Evolutionary conservation across 2,797 vertebrate species (phyloP), one percentile per base, ranked within the genome.

Genomic region (Sarcoramphus papa): DNA sequence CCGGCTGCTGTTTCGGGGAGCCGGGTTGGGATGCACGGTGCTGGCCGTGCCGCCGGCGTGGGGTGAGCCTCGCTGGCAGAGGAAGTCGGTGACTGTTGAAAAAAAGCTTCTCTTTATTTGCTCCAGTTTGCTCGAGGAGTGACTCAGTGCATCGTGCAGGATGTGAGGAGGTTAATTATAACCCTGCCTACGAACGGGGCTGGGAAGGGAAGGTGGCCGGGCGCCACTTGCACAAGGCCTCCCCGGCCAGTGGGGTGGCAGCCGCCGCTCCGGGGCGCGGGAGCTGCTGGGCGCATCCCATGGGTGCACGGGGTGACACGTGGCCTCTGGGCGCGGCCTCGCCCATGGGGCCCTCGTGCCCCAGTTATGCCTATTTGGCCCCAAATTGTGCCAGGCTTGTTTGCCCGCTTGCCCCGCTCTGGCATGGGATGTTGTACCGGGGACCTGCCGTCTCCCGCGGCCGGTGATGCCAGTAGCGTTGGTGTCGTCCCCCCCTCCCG

Each of bases 151-250:
- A 43, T 78, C 45, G 76, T 4, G 72, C 94, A 95, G 96, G 95
- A 97, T 96, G 93, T 82, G 93, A 90, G 92, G 87, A 88, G 93
- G 95, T 91, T 95, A 93, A 96, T 96, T 96, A 95, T 84, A 95
- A 88, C 95, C 91, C 85, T 43, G 90, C 93, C 65, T 67, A 9
- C 7, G 19, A 54, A 17, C 25, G 2, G 54, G n/a, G 59, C 37
- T 47, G 80, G 50, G 45, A 27, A 50, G 57, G 60, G 64, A 78
- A 37, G 81, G 87, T 43, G 69, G 30, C 76, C 41, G 21, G 74
- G 54, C 0, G 14, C 53, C 6, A 41, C 56, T 74, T 41, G 65
- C 72, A 45, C 43, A 4, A 70, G 60, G 33, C 47, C 68, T 30
- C 18, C 64, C 51, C 24, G 51, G 62, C 54, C 5, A 5, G 60